Evolutionary conservation across 2,113 vertebrate species (phyloP).

Genomic region (Pachypanchax playfairii): DNA sequence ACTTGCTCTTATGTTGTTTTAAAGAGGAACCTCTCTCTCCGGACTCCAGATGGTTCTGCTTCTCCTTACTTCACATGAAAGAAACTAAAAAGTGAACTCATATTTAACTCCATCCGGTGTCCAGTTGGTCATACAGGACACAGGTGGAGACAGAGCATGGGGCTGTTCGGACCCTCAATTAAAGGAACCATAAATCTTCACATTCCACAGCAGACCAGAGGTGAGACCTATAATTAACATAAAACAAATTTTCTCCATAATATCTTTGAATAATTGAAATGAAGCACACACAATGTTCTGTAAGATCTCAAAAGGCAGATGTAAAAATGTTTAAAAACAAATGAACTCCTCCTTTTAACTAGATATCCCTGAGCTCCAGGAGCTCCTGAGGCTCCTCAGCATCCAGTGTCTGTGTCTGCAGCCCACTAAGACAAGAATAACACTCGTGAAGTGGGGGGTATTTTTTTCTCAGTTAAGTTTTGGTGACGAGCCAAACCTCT

Average conservation of each 20-base stretch:
- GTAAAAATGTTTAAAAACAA: constrained; percentile 26
- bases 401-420: constrained; percentile 33
- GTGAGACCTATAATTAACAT: constrained; percentile 3
- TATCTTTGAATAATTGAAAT: background rate
- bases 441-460: constrained; percentile 23
- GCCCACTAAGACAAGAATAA: constrained; percentile 47
- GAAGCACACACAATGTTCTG: background rate
- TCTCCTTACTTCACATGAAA: background rate
- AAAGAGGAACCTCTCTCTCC: background rate
- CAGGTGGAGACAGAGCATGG: constrained; percentile 44
- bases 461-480: constrained; percentile 25
- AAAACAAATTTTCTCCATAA: background rate
- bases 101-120: background rate
- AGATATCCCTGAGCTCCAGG: constrained; percentile 45
- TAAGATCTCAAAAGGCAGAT: background rate
- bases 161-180: too few relatives aligned
- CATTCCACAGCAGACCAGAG: constrained; percentile 45
- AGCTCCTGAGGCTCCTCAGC: constrained; percentile 45
- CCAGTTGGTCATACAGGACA: constrained; percentile 10
- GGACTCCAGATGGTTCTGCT: constrained; percentile 8
- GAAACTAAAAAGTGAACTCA: background rate
- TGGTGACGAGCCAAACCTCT: constrained; percentile 38
- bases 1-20: background rate
- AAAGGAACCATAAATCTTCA: constrained; percentile 27
- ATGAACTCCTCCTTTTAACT: constrained; percentile 9